Evolutionary conservation across 2,113 vertebrate species (phyloP).

Genomic region (Chionodraco myersi): DNA sequence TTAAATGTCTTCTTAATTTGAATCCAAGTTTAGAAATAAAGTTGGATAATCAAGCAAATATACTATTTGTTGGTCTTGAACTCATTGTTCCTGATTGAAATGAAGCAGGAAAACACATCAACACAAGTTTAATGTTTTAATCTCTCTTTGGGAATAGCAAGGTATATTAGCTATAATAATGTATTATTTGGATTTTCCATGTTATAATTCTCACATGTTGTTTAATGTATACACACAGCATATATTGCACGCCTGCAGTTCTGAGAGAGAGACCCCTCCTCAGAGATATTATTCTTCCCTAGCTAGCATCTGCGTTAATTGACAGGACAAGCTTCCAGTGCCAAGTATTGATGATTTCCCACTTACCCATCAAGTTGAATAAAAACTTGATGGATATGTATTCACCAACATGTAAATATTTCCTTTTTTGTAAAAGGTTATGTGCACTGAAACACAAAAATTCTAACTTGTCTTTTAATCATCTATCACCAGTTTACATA

Average conservation of each 20-base stretch:
- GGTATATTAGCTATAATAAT: not conserved
- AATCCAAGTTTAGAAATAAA: not conserved
- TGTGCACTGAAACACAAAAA: slow-evolving; percentile 5
- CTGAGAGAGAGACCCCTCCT: no score
- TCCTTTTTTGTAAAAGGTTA: not conserved
- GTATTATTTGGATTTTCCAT: no score
- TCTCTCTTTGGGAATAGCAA: slow-evolving; percentile 4
- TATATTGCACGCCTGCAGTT: no score
- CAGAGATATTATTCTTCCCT: no score
- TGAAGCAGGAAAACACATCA: not conserved
- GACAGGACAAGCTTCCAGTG: not conserved
- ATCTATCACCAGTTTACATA: slow-evolving; percentile 33
- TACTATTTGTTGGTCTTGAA: not conserved
- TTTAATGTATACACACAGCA: no score
- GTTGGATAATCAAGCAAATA: no score
- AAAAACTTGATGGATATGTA: not conserved
- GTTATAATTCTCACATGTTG: not conserved
- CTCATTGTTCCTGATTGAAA: not conserved
- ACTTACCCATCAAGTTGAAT: not conserved
- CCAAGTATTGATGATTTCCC: not conserved
- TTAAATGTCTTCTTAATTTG: not conserved
- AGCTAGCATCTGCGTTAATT: no score
- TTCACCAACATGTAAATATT: not conserved
- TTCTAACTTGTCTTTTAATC: slow-evolving; percentile 45
- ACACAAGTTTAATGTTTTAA: slow-evolving; percentile 16